Base-by-base conservation (phyloP, 2,888 invertebrate genomes). In the Oxytorus armatus region DNA sequence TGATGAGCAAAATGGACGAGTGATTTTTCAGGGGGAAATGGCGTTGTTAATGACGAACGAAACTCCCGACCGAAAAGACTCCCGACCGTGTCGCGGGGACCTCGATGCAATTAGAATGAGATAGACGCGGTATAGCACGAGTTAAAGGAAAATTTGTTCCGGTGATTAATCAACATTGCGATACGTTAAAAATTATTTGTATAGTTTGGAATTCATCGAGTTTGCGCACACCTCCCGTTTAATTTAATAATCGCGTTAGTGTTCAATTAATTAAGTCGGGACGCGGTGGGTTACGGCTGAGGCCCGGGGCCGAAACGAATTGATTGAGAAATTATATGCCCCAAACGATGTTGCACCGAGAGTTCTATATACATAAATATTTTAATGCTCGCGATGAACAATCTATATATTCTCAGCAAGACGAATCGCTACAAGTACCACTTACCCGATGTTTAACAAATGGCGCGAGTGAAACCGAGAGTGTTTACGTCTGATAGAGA, bases 371-470 rank as follows among this genome's bases (percentile, higher is more conserved):
- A 23, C 23, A 42, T 39, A 25, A 14, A 23, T 10, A n/a, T n/a
- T n/a, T n/a, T n/a, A n/a, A 53, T 23, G 44, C 16, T 44, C 21
- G 33, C 11, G 10, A 11, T n/a, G 42, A 14, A 44, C 44, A 11
- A 25, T 55, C 16, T 42, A 25, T 29, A n/a, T 36, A 14, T 73
- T 73, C 44, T 18, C 47, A 59, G 33, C 49, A 44, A 70, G 44
- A 66, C 70, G 33, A 55, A 72, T 68, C 69, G 69, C 49, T 5
- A 7, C 33, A 49, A 63, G 63, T 65, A 63, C 69, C 68, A 65
- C 68, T 68, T 68, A 73, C 55, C 55, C 63, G 77, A 55, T 72
- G 55, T 73, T 80, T 77, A 73, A 76, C 76, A 77, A 63, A 77
- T 61, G 66, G 70, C 68, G 57, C 51, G 69, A 69, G 68, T 68